A percentile compares a stretch with the other conserved stretches of the same genome.
Conservation (phyloP, 1,140 invertebrate genomes). For the Belonocnema kinseyi region DNA sequence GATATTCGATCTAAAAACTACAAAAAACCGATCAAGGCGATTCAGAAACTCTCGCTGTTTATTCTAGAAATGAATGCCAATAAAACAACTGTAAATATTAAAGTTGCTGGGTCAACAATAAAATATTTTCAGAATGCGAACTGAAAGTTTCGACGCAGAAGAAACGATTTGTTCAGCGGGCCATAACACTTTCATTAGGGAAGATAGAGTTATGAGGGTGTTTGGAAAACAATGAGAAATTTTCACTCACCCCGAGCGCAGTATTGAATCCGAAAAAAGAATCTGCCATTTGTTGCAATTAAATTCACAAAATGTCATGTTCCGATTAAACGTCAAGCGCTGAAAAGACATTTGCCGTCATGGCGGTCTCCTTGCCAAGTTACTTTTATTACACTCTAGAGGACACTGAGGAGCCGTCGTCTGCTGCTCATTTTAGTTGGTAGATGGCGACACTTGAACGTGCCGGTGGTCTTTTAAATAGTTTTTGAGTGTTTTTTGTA, state of each 20-base stretch:
- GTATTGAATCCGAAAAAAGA: constrained; percentile 88
- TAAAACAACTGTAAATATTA: neutral
- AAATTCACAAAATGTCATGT: constrained; percentile 82
- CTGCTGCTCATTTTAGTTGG: too few species aligned
- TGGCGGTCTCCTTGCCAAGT: constrained; percentile 55
- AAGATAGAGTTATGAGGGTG: neutral
- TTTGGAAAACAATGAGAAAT: neutral
- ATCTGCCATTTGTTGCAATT: constrained; percentile 86
- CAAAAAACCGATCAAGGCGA: neutral
- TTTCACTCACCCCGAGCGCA: constrained; percentile 81
- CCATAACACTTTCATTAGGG: neutral
- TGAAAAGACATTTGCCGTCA: constrained; percentile 68
- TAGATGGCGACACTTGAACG: too few species aligned
- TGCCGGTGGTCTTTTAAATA: too few species aligned
- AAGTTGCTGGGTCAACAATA: neutral
- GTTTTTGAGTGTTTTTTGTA: too few species aligned
- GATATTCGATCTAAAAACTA: neutral
- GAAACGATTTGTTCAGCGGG: neutral
- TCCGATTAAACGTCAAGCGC: constrained; percentile 59
- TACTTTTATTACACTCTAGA: neutral
- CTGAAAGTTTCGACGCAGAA: constrained; percentile 7
- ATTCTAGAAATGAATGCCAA: neutral
- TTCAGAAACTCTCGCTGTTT: neutral
- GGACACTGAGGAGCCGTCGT: neutral
- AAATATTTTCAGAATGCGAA: constrained; percentile 31